These are phyloP conservation scores for Chymomyza costata DNA, from an alignment of 1,140 invertebrate genomes.

Conservation along the genomic window DNA sequence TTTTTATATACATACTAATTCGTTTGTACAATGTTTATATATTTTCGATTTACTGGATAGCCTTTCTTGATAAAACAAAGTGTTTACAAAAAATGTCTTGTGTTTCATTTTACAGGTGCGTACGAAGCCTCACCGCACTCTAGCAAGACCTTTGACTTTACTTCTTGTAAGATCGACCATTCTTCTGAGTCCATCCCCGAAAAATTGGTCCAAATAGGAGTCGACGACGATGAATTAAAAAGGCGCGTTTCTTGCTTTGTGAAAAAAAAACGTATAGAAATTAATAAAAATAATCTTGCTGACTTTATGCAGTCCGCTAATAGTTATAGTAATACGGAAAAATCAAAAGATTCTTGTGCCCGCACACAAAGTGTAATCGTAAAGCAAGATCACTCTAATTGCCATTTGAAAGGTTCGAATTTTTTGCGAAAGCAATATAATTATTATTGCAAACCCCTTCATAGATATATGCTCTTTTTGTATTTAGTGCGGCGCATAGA, in stretches of 20 bases:
- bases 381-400: conserved; percentile 81
- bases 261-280: conserved; percentile 80
- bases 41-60: neutral
- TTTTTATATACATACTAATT: neutral
- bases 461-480: neutral
- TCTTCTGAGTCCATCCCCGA: conserved; percentile 64
- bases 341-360: conserved; percentile 77
- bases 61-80: neutral
- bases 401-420: conserved; percentile 81
- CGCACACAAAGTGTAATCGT: conserved; percentile 81
- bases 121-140: too few relatives aligned
- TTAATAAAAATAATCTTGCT: conserved; percentile 80
- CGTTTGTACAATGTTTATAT: neutral
- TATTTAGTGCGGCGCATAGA: conserved; percentile 76
- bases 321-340: neutral
- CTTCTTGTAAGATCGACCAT: conserved; percentile 56
- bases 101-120: too few relatives aligned
- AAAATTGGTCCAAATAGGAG: conserved; percentile 79
- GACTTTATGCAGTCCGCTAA: conserved; percentile 78
- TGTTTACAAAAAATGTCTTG: conserved; percentile 10
- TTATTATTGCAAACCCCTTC: neutral
- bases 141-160: conserved; percentile 42
- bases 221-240: conserved; percentile 77
- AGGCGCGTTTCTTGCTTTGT: conserved; percentile 80
- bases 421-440: neutral